phyloP scores from a whole-genome alignment of 1,140 invertebrate species.

The Hyles euphorbiae region DNA sequence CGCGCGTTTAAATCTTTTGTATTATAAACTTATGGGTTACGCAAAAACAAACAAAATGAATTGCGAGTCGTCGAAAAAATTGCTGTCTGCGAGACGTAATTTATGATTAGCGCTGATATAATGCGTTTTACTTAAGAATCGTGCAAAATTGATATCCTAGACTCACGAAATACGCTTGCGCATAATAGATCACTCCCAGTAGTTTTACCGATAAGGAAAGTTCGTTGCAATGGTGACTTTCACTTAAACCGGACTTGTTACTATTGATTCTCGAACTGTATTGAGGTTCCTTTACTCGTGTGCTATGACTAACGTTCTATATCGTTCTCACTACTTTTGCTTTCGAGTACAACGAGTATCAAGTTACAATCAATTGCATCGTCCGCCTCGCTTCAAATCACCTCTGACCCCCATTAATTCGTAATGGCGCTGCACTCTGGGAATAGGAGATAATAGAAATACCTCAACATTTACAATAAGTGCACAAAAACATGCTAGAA shows the following conservation, averaged over 20 bases:
- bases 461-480: no score
- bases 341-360: slow-evolving; percentile 6
- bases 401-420: slow-evolving; percentile 24
- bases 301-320: neutral
- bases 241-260: slow-evolving; percentile 21
- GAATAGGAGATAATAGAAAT: no score
- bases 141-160: slow-evolving; percentile 1
- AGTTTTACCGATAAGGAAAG: slow-evolving; percentile 51
- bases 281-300: no score
- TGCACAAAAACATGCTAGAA: no score
- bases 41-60: neutral
- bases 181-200: slow-evolving; percentile 33
- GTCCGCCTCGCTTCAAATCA: slow-evolving; percentile 8
- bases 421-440: neutral
- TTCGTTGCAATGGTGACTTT: slow-evolving; percentile 50
- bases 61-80: neutral
- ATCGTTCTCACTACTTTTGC: neutral
- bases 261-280: slow-evolving; percentile 1
- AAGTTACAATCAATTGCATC: neutral
- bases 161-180: slow-evolving; percentile 22
- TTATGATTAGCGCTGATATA: neutral
- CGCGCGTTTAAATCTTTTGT: slow-evolving; percentile 6
- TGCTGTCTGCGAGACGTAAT: neutral
- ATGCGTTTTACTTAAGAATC: neutral
- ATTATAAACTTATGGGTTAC: neutral